Base-by-base conservation (phyloP, 2,888 invertebrate species). In the Acholoe squamosa region DNA sequence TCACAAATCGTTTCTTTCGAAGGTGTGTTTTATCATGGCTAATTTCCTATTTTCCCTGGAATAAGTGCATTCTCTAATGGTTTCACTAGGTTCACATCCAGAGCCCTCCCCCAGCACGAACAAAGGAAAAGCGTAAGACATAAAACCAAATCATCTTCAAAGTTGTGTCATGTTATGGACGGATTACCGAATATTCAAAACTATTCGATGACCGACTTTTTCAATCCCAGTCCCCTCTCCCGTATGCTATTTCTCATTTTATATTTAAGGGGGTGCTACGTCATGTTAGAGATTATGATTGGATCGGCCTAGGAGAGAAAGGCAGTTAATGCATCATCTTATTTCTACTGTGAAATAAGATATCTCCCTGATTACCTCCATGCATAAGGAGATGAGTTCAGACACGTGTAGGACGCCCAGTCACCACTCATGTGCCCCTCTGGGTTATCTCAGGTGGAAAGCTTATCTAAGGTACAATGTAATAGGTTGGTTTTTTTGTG, bases 121-220 rank as follows among this genome's bases (percentile, higher is more conserved):
- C 61, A 61, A 61, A 61, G n/a, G 19, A n/a, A 19, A 61, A 14
- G 19, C 14, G 61, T 19, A 7, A 43, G 19, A 61, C 22, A 3
- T n/a, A 61, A 61, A 61, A 61, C 61, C 61, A 61, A n/a, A 19
- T 61, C n/a, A n/a, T 14, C 61, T 19, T 61, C 61, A 61, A 61
- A n/a, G 61, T 19, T 28, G 71, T 25, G 12, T 25, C 19, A 28
- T 71, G 16, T 71, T 28, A 71, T 25, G 28, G 3, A 28, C 7
- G 31, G 31, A 71, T 71, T 71, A 71, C 71, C 28, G 71, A 71
- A 71, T 71, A 71, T 71, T 71, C 71, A 5, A 71, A 71, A 25
- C 71, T 19, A 61, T 7, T 61, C 22, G 14, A 61, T 61, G 61
- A 14, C 71, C 71, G 19, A 25, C 14, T 71, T 71, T 71, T 71